Evolutionary conservation across 2,888 invertebrate genomes (phyloP), one percentile per base, ranked within the genome.

Genomic region (Phrixothrix hirtus): DNA sequence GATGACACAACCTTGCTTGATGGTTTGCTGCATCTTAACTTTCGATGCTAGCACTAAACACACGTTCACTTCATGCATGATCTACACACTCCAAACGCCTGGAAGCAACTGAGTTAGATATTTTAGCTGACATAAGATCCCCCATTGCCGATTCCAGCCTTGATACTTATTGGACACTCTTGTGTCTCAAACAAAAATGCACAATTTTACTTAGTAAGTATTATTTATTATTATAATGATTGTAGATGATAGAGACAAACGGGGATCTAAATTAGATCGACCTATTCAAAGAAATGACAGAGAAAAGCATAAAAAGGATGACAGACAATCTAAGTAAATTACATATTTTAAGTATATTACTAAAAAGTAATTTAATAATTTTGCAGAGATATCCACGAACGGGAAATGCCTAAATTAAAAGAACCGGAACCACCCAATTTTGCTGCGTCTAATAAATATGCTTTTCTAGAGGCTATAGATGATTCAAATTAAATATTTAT

Each of bases 381-480:
- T 44, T 43, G 11, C 36, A 54, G 54, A 14, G 54, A 54, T 38
- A 54, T 38, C 30, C 44, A 76, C 36, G 77, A 77, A 43, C 70
- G 74, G 60, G 78, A 81, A 62, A 81, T 89, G 84, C 88, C 89
- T 69, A 88, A 88, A 75, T 77, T 86, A 67, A 84, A 84, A 70
- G 86, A 87, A 73, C 83, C 84, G 60, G 84, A 86, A 71, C 83
- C 85, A 75, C 87, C 88, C 83, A 86, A 86, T 77, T 86, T 88
- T 70, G 83, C 85, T 73, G 85, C 83, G 70, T 83, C 85, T 70
- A 90, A 89, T 75, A 88, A 88, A 80, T 90, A 86, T 81, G 80
- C 82, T 75, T 83, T 83, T 77, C 78, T 86, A 69, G 84, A 85
- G 69, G 84, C 84, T 71, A 86, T 83, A 65, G 85, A 57, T 25